Conservation (phyloP, 2,888 invertebrate species). For the Plagiodera versicolora region DNA sequence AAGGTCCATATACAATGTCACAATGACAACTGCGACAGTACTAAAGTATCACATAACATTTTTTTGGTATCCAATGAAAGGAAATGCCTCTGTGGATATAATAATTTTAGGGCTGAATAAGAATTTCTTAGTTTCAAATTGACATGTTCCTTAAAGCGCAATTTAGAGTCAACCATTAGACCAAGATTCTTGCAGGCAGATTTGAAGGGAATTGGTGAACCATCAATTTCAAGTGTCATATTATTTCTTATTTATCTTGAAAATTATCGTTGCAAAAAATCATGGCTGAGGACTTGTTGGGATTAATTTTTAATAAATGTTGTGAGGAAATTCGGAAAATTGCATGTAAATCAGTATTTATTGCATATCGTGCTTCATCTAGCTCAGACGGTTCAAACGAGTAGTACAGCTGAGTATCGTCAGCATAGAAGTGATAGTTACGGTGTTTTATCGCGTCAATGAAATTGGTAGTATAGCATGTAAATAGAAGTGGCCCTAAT, state of each 20-base stretch:
- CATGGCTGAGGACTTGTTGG: not conserved
- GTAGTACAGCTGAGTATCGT: no score
- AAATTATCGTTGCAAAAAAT: not conserved
- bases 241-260: not conserved
- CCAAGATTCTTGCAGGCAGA: not conserved
- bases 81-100: not conserved
- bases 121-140: slow-evolving; percentile 3
- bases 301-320: slow-evolving; percentile 1
- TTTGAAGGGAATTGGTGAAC: not conserved
- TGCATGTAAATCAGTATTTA: not conserved
- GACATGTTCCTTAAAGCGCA: not conserved
- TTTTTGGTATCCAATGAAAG: not conserved
- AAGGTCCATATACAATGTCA: not conserved
- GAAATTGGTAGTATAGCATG: no score
- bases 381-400: not conserved
- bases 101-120: not conserved
- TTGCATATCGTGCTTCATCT: not conserved
- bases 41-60: no score
- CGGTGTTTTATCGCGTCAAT: no score
- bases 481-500: no score
- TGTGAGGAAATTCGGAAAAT: not conserved
- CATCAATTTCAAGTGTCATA: slow-evolving; percentile 2
- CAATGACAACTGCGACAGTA: not conserved
- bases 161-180: not conserved
- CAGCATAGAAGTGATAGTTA: no score